Evolutionary conservation across 2,888 invertebrate species (phyloP), one percentile per base, ranked within the genome.

Genomic region (Hirtodrosophila cameraria): DNA sequence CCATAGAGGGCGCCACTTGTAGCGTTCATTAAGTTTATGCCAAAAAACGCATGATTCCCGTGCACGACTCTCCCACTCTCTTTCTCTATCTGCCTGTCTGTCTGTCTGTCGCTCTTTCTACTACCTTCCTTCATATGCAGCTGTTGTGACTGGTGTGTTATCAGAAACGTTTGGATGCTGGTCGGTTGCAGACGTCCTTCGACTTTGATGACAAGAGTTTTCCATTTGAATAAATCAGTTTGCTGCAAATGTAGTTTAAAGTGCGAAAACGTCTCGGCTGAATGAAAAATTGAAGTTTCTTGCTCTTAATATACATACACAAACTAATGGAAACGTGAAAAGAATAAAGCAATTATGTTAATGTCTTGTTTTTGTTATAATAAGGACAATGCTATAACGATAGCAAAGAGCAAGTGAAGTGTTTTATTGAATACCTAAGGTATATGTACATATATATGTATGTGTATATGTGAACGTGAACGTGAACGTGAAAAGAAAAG

Each of bases 161-260:
- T 80, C 86, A 83, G 86, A 83, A 73, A 73, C 75, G 78, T 78
- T 81, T 77, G 78, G 82, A 78, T 70, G 78, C 75, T 83, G 82
- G 62, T 73, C 73, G 70, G 42, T 52, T 52, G 71, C 77, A 70
- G 80, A 70, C 67, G 80, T 71, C 59, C 58, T 58, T 68, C 61
- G 59, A 31, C 25, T 36, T 38, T 50, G 33, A 38, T 35, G 35
- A 15, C 35, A 27, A 49, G 33, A 30, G 53, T 42, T n/a, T n/a
- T 33, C 30, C 11, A 12, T 33, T 41, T 12, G 18, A 35, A 43
- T 41, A 20, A 11, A 12, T n/a, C n/a, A n/a, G n/a, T 42, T 20
- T 55, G 39, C 63, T 74, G 75, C 53, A 72, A 54, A 61, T n/a
- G n/a, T 70, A 67, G 67, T 73, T 74, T 59, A 67, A 74, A 64